Conservation (phyloP, 2,797 vertebrate genomes). For the Myotis daubentonii region DNA sequence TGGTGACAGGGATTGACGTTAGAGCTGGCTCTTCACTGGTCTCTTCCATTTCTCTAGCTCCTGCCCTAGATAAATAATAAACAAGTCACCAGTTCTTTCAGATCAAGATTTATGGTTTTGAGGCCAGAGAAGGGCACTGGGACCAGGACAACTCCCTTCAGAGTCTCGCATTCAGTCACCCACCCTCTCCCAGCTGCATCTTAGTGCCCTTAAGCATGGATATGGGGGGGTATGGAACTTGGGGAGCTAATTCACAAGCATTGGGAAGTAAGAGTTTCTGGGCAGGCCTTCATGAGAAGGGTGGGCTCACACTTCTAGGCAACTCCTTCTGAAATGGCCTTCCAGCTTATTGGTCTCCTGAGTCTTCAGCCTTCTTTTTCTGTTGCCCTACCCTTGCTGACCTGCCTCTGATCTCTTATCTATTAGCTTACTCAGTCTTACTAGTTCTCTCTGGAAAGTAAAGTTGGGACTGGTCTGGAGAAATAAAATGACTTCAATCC, state of each 20-base stretch:
- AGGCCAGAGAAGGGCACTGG: background rate
- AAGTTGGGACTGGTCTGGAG: background rate
- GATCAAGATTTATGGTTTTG: slow-evolving; percentile 5
- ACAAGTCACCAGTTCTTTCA: slow-evolving; percentile 1
- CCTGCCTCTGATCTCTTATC: background rate
- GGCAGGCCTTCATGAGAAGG: background rate
- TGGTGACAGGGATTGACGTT: background rate
- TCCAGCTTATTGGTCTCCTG: background rate
- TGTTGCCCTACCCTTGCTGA: background rate
- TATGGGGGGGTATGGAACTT: background rate
- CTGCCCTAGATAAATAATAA: slow-evolving; percentile 17
- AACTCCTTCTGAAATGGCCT: background rate
- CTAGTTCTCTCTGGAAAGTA: background rate
- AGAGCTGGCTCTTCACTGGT: slow-evolving; percentile 9
- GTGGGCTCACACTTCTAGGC: background rate
- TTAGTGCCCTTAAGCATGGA: background rate
- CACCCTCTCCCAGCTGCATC: background rate
- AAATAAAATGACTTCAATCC: background rate
- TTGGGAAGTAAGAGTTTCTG: slow-evolving; percentile 34
- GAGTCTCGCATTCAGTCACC: background rate
- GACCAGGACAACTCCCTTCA: background rate
- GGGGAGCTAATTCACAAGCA: background rate
- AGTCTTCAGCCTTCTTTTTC: slow-evolving; percentile 24
- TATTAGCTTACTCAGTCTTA: background rate
- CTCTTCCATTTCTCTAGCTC: slow-evolving; percentile 27